Percentiles rank a stretch among this genome's conserved stretches.
These are phyloP conservation scores for Enteromius treurensis DNA, from an alignment of 2,797 vertebrate species.

Conservation along the genomic window DNA sequence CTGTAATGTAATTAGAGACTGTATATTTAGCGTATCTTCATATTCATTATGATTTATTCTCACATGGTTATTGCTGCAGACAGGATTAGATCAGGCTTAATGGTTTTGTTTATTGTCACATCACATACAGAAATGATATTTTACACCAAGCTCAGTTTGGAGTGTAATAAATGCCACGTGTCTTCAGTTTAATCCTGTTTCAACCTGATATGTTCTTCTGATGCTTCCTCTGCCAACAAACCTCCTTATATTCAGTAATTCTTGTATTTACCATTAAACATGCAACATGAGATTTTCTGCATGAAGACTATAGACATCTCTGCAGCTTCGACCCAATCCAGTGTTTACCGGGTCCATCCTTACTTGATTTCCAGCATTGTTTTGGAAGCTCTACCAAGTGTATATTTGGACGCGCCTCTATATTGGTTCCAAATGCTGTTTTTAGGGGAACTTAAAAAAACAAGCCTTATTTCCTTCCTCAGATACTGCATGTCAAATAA, in stretches of 20 bases:
- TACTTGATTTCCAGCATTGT: no score
- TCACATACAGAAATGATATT: not conserved
- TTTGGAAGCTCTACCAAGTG: no score
- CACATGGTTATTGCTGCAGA: not conserved
- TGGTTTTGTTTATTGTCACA: conserved; percentile 9
- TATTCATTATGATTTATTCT: not conserved
- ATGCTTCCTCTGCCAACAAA: not conserved
- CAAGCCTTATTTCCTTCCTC: not conserved
- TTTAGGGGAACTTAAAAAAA: not conserved
- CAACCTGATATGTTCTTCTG: not conserved
- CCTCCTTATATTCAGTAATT: not conserved
- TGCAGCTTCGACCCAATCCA: not conserved
- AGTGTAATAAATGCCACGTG: not conserved
- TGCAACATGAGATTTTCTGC: not conserved
- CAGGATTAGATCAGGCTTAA: not conserved
- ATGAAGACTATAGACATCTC: not conserved
- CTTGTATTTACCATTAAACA: not conserved
- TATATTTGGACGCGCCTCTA: no score
- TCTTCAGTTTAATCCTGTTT: not conserved
- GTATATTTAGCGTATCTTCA: not conserved
- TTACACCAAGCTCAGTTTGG: not conserved
- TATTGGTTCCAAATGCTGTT: no score
- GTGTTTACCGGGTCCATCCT: no score
- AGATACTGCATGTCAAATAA: not conserved
- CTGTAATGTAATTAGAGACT: conserved; percentile 13